These are phyloP conservation scores for Aphaenogaster floridana DNA, from an alignment of 1,140 invertebrate species.

Conservation along the genomic window DNA sequence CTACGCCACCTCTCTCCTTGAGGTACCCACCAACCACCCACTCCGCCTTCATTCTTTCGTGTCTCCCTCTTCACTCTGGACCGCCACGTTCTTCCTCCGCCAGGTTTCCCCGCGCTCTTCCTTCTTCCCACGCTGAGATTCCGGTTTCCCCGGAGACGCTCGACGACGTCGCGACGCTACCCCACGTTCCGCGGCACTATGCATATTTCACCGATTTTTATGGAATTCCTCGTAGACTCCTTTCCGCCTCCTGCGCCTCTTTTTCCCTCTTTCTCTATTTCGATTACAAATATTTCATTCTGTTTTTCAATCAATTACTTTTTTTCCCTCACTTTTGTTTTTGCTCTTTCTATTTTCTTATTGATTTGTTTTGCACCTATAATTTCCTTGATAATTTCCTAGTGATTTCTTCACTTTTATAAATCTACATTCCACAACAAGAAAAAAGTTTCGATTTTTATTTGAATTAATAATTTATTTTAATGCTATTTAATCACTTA, in stretches of 20 bases:
- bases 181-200: constrained; percentile 80
- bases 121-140: constrained; percentile 78
- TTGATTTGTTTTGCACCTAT: neutral
- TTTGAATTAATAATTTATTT: constrained; percentile 7
- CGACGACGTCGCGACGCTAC: constrained; percentile 77
- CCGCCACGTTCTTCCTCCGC: constrained; percentile 69
- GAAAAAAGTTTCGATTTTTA: neutral
- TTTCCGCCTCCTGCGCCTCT: constrained; percentile 50
- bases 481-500: neutral
- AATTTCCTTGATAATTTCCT: neutral
- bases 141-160: constrained; percentile 79
- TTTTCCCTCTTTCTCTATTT: constrained; percentile 58
- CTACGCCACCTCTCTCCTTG: constrained; percentile 34
- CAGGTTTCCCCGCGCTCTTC: constrained; percentile 70
- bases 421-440: neutral
- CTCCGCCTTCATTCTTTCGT: constrained; percentile 10
- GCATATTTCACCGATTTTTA: constrained; percentile 85
- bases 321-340: constrained; percentile 17
- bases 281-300: constrained; percentile 55
- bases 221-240: constrained; percentile 80
- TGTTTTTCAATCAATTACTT: constrained; percentile 41
- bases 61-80: constrained; percentile 49
- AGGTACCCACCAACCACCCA: constrained; percentile 34
- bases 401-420: neutral
- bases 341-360: constrained; percentile 12